Evolutionary conservation across 2,797 vertebrate genomes (phyloP).

Genomic region (Trachurus trachurus): DNA sequence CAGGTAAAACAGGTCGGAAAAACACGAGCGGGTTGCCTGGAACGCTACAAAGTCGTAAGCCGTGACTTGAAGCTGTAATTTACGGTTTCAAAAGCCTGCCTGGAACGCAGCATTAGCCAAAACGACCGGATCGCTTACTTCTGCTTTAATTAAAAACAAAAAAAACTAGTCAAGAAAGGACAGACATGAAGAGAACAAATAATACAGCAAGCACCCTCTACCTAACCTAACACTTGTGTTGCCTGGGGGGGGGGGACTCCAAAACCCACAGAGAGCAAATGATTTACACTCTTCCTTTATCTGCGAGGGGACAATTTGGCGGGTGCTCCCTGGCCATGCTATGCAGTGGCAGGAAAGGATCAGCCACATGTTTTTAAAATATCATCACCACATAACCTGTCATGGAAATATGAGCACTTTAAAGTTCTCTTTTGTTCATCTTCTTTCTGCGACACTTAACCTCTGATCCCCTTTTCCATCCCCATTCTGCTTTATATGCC

Average conservation of each 20-base stretch:
- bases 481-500: conserved; percentile 68
- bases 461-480: conserved; percentile 65
- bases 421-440: conserved; percentile 66
- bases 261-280: conserved; percentile 22
- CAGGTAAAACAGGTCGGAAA: too few species aligned
- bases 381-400: conserved; percentile 46
- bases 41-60: too few species aligned
- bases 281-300: conserved; percentile 39
- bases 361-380: conserved; percentile 60
- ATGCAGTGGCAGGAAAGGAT: conserved; percentile 16
- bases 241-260: conserved; percentile 4
- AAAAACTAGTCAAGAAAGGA: background rate
- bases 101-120: too few species aligned
- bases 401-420: conserved; percentile 71
- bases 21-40: too few species aligned
- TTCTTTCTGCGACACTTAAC: conserved; percentile 75
- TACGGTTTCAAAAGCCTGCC: too few species aligned
- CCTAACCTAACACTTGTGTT: background rate
- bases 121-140: too few species aligned
- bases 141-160: background rate
- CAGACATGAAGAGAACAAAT: background rate
- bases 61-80: too few species aligned
- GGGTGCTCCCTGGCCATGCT: conserved; percentile 1
- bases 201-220: background rate
- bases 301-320: conserved; percentile 8